phyloP scores from a whole-genome alignment of 2,797 vertebrate genomes.

The Mormyrus hasselquistii region DNA sequence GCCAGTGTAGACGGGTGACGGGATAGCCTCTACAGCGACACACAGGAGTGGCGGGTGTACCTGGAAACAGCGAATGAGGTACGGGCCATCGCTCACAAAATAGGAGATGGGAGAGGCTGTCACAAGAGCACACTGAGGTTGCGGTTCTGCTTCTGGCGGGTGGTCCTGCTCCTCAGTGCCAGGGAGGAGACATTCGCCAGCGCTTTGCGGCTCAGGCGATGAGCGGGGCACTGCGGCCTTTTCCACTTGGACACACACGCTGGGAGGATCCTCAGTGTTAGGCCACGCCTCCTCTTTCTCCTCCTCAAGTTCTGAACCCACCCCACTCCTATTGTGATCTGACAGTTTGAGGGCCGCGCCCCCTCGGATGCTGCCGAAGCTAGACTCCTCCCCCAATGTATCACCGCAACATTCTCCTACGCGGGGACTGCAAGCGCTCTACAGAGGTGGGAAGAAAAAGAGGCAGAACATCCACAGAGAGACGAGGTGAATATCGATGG shows the following conservation, averaged over 20 bases:
- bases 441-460: conserved; percentile 42
- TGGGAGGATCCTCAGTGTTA: background rate
- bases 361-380: conserved; percentile 29
- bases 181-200: background rate
- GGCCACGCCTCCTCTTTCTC: conserved; percentile 24
- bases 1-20: conserved; percentile 29
- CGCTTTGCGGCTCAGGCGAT: conserved; percentile 24
- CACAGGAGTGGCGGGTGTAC: conserved; percentile 46
- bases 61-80: conserved; percentile 58
- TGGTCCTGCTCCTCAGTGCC: conserved; percentile 35
- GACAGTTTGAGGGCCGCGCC: conserved; percentile 31
- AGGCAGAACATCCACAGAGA: conserved; percentile 35
- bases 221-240: conserved; percentile 31
- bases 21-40: conserved; percentile 29
- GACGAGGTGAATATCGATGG: background rate
- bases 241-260: conserved; percentile 38
- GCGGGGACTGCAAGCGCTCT: conserved; percentile 48
- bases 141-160: conserved; percentile 27
- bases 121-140: conserved; percentile 36
- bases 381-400: conserved; percentile 38
- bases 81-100: conserved; percentile 49
- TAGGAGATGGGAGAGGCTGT: conserved; percentile 47
- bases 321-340: conserved; percentile 29
- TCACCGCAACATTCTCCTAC: conserved; percentile 43
- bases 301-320: conserved; percentile 38